Evolutionary conservation across 2,888 invertebrate species (phyloP).

Genomic region (Chaetogeoica ovagalla): DNA sequence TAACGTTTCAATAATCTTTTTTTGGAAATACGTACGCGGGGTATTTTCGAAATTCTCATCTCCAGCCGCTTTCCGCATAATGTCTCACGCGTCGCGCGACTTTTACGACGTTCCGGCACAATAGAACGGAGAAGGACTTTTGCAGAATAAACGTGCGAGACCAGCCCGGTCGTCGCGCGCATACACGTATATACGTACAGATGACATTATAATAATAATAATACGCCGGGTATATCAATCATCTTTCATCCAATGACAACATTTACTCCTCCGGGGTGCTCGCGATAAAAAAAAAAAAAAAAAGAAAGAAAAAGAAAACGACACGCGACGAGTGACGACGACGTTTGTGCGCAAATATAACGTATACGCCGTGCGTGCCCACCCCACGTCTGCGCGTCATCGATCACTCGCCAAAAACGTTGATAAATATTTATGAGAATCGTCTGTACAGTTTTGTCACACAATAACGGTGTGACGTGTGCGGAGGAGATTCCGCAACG

Average conservation of each 20-base stretch:
- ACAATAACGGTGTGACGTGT: no score
- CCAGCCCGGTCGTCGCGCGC: no score
- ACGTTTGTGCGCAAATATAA: not conserved
- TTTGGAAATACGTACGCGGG: no score
- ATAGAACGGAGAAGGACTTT: no score
- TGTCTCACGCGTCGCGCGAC: no score
- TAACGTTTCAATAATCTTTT: no score
- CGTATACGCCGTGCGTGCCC: not conserved
- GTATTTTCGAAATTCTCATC: no score
- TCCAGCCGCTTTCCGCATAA: no score
- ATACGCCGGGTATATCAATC: conserved; percentile 31
- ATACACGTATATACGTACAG: not conserved
- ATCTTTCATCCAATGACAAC: conserved; percentile 31
- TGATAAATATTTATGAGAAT: conserved; percentile 51
- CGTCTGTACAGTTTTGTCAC: not conserved
- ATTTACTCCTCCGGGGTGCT: conserved; percentile 31
- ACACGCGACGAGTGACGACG: not conserved
- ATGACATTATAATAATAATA: not conserved
- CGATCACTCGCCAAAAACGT: conserved; percentile 27
- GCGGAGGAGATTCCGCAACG: no score
- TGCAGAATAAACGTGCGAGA: not conserved
- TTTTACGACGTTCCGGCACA: no score
- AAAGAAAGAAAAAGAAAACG: no score
- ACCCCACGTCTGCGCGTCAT: conserved; percentile 17
- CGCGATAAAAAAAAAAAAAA: conserved; percentile 29